Conservation (phyloP, 2,113 vertebrate genomes). For the Coracopsis vasa region DNA sequence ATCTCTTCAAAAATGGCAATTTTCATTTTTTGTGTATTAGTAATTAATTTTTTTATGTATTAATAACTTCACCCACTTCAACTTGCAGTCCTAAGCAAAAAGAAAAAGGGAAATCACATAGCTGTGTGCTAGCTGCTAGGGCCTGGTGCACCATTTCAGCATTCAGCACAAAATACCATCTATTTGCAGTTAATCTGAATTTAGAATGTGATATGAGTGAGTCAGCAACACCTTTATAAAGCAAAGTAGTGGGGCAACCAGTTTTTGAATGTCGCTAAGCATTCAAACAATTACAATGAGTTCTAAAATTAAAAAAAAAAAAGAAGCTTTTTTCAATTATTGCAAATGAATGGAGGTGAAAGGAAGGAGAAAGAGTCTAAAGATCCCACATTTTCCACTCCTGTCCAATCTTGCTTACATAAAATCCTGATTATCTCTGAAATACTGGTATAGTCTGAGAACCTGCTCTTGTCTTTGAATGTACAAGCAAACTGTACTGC, state of each 20-base stretch:
- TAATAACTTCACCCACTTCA: neutral
- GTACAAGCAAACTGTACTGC: neutral
- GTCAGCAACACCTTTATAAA: neutral
- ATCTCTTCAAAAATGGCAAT: neutral
- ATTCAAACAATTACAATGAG: neutral
- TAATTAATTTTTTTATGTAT: neutral
- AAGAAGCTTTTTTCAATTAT: accelerated
- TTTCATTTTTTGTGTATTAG: neutral
- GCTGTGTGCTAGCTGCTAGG: neutral
- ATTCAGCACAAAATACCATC: neutral
- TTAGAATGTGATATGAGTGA: neutral
- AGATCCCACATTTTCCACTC: neutral
- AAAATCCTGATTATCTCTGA: neutral
- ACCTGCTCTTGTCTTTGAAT: neutral
- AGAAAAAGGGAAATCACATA: neutral
- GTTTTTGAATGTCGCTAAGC: neutral
- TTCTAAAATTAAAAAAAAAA: neutral
- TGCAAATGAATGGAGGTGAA: neutral
- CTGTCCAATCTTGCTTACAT: neutral
- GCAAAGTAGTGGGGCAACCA: neutral
- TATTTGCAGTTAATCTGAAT: neutral
- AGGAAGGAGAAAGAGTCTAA: neutral
- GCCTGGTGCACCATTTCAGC: neutral
- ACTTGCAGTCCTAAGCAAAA: neutral
- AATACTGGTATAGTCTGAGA: neutral